These are phyloP conservation scores for Sinopyrophorus schimmeli DNA, from an alignment of 2,888 invertebrate genomes.

Conservation along the genomic window DNA sequence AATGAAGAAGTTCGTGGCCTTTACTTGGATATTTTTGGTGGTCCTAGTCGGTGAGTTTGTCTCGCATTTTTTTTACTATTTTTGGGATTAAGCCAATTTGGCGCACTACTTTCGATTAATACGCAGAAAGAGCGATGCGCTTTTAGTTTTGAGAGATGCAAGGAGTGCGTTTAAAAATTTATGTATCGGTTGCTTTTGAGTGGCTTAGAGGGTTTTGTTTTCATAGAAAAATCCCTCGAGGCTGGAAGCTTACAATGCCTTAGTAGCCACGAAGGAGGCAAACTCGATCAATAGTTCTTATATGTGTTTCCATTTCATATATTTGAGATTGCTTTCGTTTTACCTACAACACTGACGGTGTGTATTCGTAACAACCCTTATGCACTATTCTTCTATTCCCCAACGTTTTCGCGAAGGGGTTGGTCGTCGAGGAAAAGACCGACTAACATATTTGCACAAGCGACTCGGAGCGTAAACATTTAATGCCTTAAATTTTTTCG, in stretches of 20 bases:
- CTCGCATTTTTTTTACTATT: constrained; percentile 2
- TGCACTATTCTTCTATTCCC: no score
- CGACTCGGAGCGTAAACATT: no score
- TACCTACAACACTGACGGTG: no score
- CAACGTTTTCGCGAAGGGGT: no score
- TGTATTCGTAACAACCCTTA: no score
- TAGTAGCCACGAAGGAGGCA: constrained; percentile 20
- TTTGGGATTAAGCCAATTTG: no score
- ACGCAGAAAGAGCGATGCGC: no score
- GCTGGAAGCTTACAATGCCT: constrained; percentile 16
- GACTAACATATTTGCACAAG: no score
- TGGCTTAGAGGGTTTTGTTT: constrained; percentile 10
- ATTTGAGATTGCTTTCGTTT: constrained; percentile 21
- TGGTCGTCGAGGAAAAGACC: no score
- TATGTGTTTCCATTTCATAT: constrained; percentile 23
- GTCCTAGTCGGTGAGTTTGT: constrained; percentile 24
- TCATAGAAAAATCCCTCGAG: constrained; percentile 12
- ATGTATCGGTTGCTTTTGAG: constrained; percentile 3
- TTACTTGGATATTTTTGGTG: constrained; percentile 29
- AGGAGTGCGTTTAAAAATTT: constrained; percentile 10
- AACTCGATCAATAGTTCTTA: constrained; percentile 24
- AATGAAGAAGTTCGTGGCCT: constrained; percentile 29
- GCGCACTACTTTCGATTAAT: no score
- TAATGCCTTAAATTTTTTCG: no score
- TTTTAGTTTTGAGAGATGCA: no score